A percentile compares a stretch with the other conserved stretches of the same genome.
These are phyloP conservation scores for Gadopsis marmoratus DNA, from an alignment of 2,797 vertebrate genomes.

Conservation along the genomic window DNA sequence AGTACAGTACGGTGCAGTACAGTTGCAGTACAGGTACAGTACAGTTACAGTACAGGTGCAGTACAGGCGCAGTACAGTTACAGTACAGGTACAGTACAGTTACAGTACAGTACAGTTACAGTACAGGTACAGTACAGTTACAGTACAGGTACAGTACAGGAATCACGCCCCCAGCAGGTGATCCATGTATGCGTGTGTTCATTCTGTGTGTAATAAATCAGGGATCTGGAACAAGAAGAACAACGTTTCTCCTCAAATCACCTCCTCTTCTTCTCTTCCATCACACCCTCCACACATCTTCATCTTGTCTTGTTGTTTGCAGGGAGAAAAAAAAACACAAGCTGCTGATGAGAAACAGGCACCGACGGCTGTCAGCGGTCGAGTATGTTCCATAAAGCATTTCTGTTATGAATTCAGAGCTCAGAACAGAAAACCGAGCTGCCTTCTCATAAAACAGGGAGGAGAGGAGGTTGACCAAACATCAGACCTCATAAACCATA, in stretches of 20 bases:
- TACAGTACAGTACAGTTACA: too few species aligned
- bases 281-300: neutral
- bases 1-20: too few species aligned
- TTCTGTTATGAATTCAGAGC: slow-evolving; percentile 23
- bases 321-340: neutral
- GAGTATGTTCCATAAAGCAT: neutral
- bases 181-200: neutral
- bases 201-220: neutral
- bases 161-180: neutral
- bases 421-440: slow-evolving; percentile 5
- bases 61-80: too few species aligned
- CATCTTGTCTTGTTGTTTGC: neutral
- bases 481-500: slow-evolving; percentile 47
- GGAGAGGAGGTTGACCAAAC: slow-evolving; percentile 31
- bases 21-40: too few species aligned
- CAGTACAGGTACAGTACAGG: too few species aligned
- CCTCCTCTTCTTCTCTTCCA: neutral
- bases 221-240: neutral
- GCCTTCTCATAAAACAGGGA: slow-evolving; percentile 18
- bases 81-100: too few species aligned
- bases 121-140: too few species aligned
- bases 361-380: neutral
- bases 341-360: slow-evolving; percentile 9
- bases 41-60: too few species aligned
- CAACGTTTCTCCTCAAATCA: neutral